Base-by-base conservation (phyloP, 2,888 invertebrate genomes). In the Torymus auratus region DNA sequence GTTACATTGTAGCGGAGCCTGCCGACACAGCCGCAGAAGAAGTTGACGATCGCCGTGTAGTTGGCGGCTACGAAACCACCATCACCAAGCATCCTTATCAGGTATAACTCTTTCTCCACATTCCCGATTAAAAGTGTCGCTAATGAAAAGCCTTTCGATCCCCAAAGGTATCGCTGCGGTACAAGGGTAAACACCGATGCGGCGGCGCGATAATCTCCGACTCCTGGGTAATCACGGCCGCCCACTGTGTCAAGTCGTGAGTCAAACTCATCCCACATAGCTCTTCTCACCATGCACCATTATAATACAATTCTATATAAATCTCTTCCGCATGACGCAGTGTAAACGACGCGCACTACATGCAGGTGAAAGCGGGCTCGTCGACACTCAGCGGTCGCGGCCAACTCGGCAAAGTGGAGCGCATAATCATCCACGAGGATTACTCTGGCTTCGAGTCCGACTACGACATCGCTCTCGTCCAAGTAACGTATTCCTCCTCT, bases 71-170 rank as follows among this genome's bases (percentile, higher is more conserved):
- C 55, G 68, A 81, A 52, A 88, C 87, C 7, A 83, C 84, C n/a
- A 91, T 91, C 81, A 83, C 84, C 69, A 64, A 87, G 14, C 87
- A 89, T 81, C 91, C 91, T 12, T 85, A 91, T 83, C 91, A 91
- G 88, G 86, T 89, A 76, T 11, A 13, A 12, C 41, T 41, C 7
- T 41, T 5, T 41, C 5, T 41, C 7, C 7, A 5, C 7, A 41
- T 41, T 41, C 7, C 1, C 1, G 1, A 41, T 41, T 41, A 7
- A 0, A 1, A n/a, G n/a, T 41, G 7, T 41, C 1, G 5, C 7
- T 7, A 41, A 14, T 14, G 15, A 15, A 17, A 12, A 61, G 7
- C 20, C 3, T 61, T 52, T 50, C 11, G 15, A 7, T 52, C 14
- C 2, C 15, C n/a, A 7, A 52, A 90, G 89, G 84, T 89, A 77